Base-by-base conservation (phyloP, 2,888 invertebrate genomes). In the Gymnocheta viridis region DNA sequence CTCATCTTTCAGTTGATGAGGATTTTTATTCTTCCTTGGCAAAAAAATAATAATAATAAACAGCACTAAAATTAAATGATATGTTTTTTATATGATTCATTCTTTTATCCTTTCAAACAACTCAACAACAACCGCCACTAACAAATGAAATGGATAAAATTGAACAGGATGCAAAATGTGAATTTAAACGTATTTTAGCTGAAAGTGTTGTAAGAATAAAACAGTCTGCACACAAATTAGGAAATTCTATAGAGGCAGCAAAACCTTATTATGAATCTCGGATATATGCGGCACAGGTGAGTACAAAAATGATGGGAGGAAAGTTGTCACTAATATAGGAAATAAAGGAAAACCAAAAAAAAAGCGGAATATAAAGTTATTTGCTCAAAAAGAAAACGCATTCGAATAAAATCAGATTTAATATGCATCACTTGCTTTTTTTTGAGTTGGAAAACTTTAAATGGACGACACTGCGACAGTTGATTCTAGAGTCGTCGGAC, bases 201-300 rank as follows among this genome's bases (percentile, higher is more conserved):
- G 97, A 97, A 88, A 97, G 97, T 19, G 96, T 96, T 27, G 93
- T 96, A 9, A 94, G 95, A 86, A 96, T 98, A 87, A 96, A 97
- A 91, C 93, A 94, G 85, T 93, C 97, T 70, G 94, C 96, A 5
- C 95, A 96, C 88, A 97, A 97, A 91, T 93, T 97, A 78, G 97
- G 97, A 49, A 94, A 95, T 89, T 96, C 96, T 88, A 96, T 98
- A 66, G 96, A 97, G 89, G 95, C 96, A 91, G 96, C 98, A 4
- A 94, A 97, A 86, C 97, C 97, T 1, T 98, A 97, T 89, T 98
- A 97, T 93, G 98, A 97, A 92, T 95, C 97, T 38, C 94, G 96
- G 88, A 96, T 96, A 91, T 95, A 95, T 91, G 95, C 96, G 69
- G 96, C 96, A 91, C 96, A 96, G 93, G 95, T 95, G 88, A 93